These are phyloP conservation scores for Nansenia antarctica DNA, from an alignment of 2,113 vertebrate genomes.

Conservation along the genomic window DNA sequence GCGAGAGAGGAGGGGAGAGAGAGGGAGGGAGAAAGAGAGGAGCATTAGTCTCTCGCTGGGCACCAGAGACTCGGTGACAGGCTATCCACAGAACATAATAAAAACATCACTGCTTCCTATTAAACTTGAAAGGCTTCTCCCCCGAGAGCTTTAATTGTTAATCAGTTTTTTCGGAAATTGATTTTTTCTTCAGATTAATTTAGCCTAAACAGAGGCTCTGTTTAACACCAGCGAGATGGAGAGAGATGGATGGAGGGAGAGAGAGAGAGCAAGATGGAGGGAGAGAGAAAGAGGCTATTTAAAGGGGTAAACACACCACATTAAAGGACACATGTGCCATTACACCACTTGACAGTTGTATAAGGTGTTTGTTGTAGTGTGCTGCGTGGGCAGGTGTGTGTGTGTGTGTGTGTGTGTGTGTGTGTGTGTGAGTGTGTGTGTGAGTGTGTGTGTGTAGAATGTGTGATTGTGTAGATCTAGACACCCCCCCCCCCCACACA, in stretches of 20 bases:
- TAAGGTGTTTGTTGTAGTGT: background rate
- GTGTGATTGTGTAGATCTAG: background rate
- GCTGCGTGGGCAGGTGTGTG: background rate
- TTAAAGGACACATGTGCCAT: background rate
- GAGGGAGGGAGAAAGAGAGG: slow-evolving; percentile 18
- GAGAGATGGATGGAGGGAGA: background rate
- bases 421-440: too few relatives aligned
- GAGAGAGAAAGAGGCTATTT: background rate
- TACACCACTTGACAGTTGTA: background rate
- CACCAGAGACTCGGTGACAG: slow-evolving; percentile 21
- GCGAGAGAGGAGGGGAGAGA: slow-evolving; percentile 4
- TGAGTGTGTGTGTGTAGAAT: background rate
- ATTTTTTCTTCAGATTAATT: slow-evolving; percentile 46
- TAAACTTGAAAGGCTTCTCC: slow-evolving; percentile 48
- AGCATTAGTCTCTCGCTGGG: slow-evolving; percentile 18
- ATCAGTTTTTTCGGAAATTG: slow-evolving; percentile 47
- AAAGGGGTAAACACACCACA: slow-evolving; percentile 18
- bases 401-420: background rate
- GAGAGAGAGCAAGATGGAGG: background rate
- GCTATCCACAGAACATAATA: slow-evolving; percentile 16
- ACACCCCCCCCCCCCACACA: background rate
- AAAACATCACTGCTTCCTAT: slow-evolving; percentile 29
- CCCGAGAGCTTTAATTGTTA: slow-evolving; percentile 57
- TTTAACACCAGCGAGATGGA: slow-evolving; percentile 11
- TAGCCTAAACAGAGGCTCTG: slow-evolving; percentile 39